Base-by-base conservation (phyloP, 2,113 vertebrate genomes). In the Halichoeres trimaculatus region DNA sequence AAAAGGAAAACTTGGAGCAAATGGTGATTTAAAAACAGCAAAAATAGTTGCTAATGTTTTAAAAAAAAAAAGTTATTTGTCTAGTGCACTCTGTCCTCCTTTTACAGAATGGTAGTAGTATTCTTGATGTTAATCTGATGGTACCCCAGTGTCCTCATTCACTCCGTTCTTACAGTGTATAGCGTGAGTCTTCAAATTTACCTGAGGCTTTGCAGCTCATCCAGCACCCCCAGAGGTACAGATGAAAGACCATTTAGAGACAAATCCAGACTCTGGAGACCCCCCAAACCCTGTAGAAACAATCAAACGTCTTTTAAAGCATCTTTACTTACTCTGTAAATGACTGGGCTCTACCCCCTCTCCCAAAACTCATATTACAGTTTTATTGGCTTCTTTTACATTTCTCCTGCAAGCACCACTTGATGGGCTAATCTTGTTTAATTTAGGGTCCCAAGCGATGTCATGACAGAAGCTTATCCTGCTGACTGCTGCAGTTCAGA, bases 171-270 rank as follows among this genome's bases (percentile, higher is more conserved):
- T 13, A 16, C 41, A 11, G 55, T 1, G 35, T 11, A 13, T 36
- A 51, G 19, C 41, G 26, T 20, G 45, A 52, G n/a, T 74, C 20
- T 22, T 13, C 55, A 14, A 30, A 5, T 68, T 16, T 87, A 91
- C 91, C 91, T 95, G 51, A 99, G 95, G 16, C 94, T 93, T 0
- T 93, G 95, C 62, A 97, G 90, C 69, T 96, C 95, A 0, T 99
- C 97, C 11, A 99, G 94, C 47, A 98, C 88, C 48, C 96, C 97
- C 0, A 95, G 86, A 0, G 98, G 97, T 52, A 99, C 91, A 24
- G 94, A 91, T 26, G 96, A 96, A 81, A 99, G 85, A 64, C 97
- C 97, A 0, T 99, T 99, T 80, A 99, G 91, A 61, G 98, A 99
- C 81, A 99, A 92, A 86, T 99, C 98, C 85, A 99, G 92, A 78